Evolutionary conservation across 2,888 invertebrate genomes (phyloP).

Genomic region (Ophonus ardosiacus): DNA sequence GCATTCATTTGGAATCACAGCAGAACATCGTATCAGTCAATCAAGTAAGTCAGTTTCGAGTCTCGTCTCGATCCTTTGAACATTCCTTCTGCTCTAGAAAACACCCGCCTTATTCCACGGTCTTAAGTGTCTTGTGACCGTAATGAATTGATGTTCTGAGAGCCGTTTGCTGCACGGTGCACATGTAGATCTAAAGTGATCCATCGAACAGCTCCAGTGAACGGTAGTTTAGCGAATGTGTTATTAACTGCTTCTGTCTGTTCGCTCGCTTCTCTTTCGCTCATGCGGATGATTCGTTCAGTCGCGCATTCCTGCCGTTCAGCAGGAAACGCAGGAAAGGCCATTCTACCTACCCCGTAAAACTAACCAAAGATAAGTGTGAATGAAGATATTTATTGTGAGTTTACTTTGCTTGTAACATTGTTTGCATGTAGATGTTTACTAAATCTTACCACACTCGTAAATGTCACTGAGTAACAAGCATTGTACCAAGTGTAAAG

Average conservation of each 20-base stretch:
- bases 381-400: not conserved
- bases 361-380: no score
- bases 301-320: not conserved
- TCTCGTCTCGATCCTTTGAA: no score
- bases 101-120: not conserved
- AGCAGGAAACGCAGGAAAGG: not conserved
- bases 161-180: not conserved
- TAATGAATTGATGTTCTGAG: constrained; percentile 9
- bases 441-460: no score
- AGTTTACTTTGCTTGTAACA: not conserved
- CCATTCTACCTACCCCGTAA: no score
- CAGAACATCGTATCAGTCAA: not conserved
- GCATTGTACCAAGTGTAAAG: no score
- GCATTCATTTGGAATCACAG: not conserved
- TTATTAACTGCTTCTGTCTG: constrained; percentile 20
- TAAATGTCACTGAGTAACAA: no score
- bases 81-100: not conserved
- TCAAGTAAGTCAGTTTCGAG: no score
- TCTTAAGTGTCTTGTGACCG: not conserved
- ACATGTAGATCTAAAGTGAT: not conserved
- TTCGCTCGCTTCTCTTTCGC: not conserved
- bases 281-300: constrained; percentile 2
- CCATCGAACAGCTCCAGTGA: not conserved
- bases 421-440: no score
- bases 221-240: not conserved